These are phyloP conservation scores for Syrrhaptes paradoxus DNA, from an alignment of 2,113 vertebrate species.

Conservation along the genomic window DNA sequence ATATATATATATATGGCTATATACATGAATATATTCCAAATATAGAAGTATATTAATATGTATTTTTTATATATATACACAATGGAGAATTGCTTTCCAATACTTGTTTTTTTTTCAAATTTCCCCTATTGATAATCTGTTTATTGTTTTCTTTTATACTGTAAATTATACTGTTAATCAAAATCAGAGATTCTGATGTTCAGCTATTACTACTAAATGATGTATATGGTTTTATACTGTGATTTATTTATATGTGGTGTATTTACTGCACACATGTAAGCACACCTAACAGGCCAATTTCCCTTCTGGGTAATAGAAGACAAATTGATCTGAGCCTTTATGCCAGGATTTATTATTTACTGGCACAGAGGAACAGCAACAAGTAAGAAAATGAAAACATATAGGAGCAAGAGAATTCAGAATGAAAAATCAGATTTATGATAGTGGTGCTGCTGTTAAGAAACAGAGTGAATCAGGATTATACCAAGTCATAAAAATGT, in stretches of 20 bases:
- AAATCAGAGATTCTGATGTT: neutral
- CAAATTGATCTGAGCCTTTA: neutral
- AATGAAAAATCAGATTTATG: neutral
- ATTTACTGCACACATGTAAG: neutral
- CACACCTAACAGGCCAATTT: neutral
- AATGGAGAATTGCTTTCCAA: neutral
- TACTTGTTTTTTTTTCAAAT: neutral
- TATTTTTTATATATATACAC: neutral
- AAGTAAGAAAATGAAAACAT: neutral
- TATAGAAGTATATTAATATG: neutral
- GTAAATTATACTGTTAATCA: constrained; percentile 6
- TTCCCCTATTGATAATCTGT: neutral
- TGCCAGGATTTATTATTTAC: neutral
- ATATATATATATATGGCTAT: neutral
- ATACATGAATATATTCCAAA: neutral
- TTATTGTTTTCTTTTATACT: neutral
- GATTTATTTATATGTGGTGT: constrained; percentile 15
- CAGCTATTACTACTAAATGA: neutral
- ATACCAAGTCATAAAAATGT: neutral
- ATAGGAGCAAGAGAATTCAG: neutral
- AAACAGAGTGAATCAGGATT: neutral
- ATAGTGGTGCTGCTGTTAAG: neutral
- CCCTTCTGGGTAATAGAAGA: neutral
- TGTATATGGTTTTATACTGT: neutral
- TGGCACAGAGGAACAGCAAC: neutral